phyloP scores from a whole-genome alignment of 1,140 invertebrate genomes.

The Euura lappo region DNA sequence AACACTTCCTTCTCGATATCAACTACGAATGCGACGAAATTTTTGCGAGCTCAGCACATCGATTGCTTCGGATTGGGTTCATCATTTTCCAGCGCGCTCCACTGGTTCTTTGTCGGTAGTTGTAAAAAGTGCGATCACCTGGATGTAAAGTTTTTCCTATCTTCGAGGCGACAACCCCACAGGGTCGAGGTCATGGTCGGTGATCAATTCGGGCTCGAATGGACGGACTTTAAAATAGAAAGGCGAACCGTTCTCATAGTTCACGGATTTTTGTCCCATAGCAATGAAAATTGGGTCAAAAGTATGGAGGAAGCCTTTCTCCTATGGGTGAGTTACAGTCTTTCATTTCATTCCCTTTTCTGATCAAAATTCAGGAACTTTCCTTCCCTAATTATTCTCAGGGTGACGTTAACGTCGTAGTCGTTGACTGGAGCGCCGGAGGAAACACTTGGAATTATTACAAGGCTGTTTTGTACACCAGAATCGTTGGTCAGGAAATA shows the following conservation, averaged over 20 bases:
- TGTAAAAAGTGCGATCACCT: constrained; percentile 32
- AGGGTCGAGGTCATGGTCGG: constrained; percentile 47
- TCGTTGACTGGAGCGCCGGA: constrained; percentile 66
- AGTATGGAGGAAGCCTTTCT: constrained; percentile 62
- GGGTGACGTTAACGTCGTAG: constrained; percentile 64
- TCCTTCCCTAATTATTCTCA: constrained; percentile 28
- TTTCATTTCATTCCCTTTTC: constrained; percentile 16
- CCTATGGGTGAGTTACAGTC: constrained; percentile 52
- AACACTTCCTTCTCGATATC: constrained; percentile 10
- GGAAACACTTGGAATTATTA: constrained; percentile 68
- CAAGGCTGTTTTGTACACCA: constrained; percentile 64
- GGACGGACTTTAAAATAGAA: constrained; percentile 60
- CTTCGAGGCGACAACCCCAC: constrained; percentile 36
- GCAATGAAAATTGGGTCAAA: constrained; percentile 60
- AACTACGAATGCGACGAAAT: neutral
- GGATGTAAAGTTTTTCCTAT: constrained; percentile 48
- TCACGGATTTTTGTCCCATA: constrained; percentile 66
- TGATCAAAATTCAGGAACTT: neutral
- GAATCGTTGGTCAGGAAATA: constrained; percentile 60
- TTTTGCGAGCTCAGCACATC: constrained; percentile 20
- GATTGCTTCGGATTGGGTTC: constrained; percentile 50
- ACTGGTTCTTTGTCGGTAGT: constrained; percentile 38
- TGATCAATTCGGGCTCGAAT: constrained; percentile 64
- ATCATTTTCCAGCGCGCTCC: constrained; percentile 30
- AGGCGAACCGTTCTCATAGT: constrained; percentile 63